A percentile compares a stretch with the other conserved stretches of the same genome.
Conservation (phyloP, 2,888 invertebrate genomes). For the Alitta virens region DNA sequence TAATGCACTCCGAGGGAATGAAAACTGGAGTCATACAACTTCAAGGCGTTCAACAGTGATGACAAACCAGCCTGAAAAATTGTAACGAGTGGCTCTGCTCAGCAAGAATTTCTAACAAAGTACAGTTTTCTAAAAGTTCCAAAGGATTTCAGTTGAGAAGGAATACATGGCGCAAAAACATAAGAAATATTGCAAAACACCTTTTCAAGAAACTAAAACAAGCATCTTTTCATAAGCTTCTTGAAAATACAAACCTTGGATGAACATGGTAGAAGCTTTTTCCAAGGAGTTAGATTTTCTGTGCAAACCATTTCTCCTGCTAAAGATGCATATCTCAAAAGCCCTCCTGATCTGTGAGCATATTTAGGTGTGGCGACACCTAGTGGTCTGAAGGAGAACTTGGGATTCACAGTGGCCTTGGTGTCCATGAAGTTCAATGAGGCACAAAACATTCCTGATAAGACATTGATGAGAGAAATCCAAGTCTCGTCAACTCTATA, state of each 20-base stretch:
- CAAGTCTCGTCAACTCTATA: conserved; percentile 74
- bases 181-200: no score
- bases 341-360: conserved; percentile 43
- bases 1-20: conserved; percentile 87
- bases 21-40: conserved; percentile 88
- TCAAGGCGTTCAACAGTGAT: conserved; percentile 82
- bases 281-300: conserved; percentile 98
- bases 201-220: no score
- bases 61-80: conserved; percentile 73
- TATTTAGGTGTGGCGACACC: conserved; percentile 65
- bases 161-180: not conserved
- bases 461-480: conserved; percentile 82
- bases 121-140: not conserved
- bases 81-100: not conserved
- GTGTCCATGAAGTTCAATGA: conserved; percentile 89
- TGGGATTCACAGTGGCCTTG: conserved; percentile 77
- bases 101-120: not conserved
- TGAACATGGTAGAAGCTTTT: conserved; percentile 93
- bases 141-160: not conserved
- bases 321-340: conserved; percentile 74
- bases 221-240: not conserved
- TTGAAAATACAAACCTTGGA: conserved; percentile 54
- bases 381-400: conserved; percentile 76
- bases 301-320: conserved; percentile 97
- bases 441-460: conserved; percentile 93